phyloP scores from a whole-genome alignment of 2,888 invertebrate genomes.

The Melangyna quadrimaculata region DNA sequence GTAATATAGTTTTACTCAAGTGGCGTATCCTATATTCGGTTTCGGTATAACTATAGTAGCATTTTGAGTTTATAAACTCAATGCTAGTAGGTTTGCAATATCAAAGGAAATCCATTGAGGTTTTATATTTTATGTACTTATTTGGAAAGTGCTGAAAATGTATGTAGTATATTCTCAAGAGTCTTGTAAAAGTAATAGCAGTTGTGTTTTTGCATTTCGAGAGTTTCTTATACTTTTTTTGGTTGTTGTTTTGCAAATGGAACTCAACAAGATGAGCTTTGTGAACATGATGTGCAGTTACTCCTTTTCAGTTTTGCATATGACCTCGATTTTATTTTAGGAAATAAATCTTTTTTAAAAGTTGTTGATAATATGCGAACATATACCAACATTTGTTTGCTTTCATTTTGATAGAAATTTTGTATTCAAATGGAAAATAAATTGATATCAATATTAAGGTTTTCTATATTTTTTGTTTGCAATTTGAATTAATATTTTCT shows the following conservation, averaged over 20 bases:
- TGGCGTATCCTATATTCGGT: neutral
- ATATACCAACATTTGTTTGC: neutral
- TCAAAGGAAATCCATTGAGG: constrained; percentile 42
- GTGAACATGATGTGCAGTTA: neutral
- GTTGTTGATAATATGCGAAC: neutral
- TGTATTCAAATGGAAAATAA: neutral
- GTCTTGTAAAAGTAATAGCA: constrained; percentile 10
- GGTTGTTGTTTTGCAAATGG: neutral
- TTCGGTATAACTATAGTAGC: no score
- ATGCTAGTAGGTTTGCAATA: neutral
- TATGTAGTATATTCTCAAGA: constrained; percentile 9
- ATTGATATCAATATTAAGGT: neutral
- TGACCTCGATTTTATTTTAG: neutral
- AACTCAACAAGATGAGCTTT: constrained; percentile 3
- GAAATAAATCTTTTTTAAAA: neutral
- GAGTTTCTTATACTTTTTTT: neutral
- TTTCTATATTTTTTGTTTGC: no score
- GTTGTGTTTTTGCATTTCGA: constrained; percentile 30
- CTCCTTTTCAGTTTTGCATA: neutral
- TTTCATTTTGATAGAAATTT: neutral
- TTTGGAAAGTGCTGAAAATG: constrained; percentile 1
- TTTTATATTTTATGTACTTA: neutral
- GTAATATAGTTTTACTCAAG: constrained; percentile 1
- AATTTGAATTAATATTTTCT: no score
- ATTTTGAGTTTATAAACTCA: no score